Base-by-base conservation (phyloP, 1,140 invertebrate species). In the Thaumatotibia leucotreta region DNA sequence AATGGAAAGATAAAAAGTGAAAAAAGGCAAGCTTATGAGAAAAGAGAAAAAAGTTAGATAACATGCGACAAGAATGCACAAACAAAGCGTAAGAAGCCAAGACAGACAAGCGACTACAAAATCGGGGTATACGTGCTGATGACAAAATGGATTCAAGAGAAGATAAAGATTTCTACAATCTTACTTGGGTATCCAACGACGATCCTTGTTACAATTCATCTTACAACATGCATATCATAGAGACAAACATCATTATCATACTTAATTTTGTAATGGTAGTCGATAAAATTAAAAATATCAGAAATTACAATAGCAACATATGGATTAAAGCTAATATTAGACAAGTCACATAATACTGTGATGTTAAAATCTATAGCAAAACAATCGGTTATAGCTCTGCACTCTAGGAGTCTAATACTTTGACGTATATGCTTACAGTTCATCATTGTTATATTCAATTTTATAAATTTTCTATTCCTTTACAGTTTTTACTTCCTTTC, bases 141-240 rank as follows among this genome's bases (percentile, higher is more conserved):
- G 68, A 64, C 24, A 74, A 76, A 72, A 76, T 72, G 80, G 84
- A 81, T 82, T 63, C 72, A 73, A 54, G 72, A 76, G 76, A 78
- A 73, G 67, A 79, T 70, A 78, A 81, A 83, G 76, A 77, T 78
- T 67, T 76, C 75, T 77, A 79, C 70, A 80, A 74, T 83, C 85
- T 89, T 86, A 89, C 87, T 87, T 86, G 84, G 75, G 72, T 81
- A 74, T 90, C 86, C 88, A 88, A 87, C 88, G 88, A 90, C 88
- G 88, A 88, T 90, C 87, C 84, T 85, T 79, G 70, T 88, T 81
- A 86, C 80, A 86, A 79, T 75, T 72, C 69, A 69, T 70, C 73
- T 67, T 74, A 72, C 79, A 71, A 77, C 83, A 89, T 86, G 84
- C 82, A 86, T 75, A 65, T 70, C 58, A 67, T 73, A 65, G 61